phyloP scores from a whole-genome alignment of 2,888 invertebrate species.

The Mesoligia furuncula region DNA sequence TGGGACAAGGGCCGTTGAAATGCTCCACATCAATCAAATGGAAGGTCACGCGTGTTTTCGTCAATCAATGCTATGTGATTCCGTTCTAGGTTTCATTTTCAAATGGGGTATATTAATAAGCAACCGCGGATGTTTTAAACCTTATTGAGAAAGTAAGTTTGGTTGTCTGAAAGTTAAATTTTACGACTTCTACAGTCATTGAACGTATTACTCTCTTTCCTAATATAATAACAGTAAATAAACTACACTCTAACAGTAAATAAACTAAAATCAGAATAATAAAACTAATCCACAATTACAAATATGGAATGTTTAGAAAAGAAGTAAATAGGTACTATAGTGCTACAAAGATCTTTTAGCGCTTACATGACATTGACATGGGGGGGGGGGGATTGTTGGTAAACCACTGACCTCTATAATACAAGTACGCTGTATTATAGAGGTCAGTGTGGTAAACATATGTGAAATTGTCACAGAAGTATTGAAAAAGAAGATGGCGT shows the following conservation, averaged over 20 bases:
- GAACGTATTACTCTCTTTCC: not conserved
- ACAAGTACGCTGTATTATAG: no score
- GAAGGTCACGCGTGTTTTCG: slow-evolving; percentile 36
- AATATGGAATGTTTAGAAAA: not conserved
- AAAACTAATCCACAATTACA: no score
- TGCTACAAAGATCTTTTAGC: not conserved
- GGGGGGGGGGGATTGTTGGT: no score
- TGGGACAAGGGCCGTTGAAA: slow-evolving; percentile 30
- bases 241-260: no score
- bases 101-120: not conserved
- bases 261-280: no score
- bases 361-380: not conserved
- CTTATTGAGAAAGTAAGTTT: not conserved
- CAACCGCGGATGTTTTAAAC: not conserved
- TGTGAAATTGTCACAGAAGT: not conserved
- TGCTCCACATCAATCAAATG: slow-evolving; percentile 26
- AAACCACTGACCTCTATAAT: no score
- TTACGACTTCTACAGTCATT: not conserved
- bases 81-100: slow-evolving; percentile 7
- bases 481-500: not conserved
- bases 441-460: no score
- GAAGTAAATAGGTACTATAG: not conserved
- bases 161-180: not conserved
- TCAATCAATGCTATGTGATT: slow-evolving; percentile 31
- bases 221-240: no score